Conservation (phyloP, 2,113 vertebrate species). For the Perognathus longimembris region DNA sequence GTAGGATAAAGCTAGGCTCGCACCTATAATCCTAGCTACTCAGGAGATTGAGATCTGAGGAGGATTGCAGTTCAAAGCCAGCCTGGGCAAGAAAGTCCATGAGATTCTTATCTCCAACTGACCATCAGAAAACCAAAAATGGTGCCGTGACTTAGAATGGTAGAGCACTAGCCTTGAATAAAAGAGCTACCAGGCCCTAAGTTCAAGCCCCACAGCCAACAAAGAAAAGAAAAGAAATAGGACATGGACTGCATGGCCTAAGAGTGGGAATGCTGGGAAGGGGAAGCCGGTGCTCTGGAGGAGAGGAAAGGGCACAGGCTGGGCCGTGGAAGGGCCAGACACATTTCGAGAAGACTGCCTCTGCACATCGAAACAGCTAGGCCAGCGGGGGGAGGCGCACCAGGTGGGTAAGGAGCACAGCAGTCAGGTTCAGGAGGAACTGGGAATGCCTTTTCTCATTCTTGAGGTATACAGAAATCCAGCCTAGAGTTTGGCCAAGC, state of each 20-base stretch:
- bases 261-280: not conserved
- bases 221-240: not conserved
- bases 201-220: too few relatives aligned
- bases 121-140: too few relatives aligned
- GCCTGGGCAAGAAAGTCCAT: too few relatives aligned
- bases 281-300: not conserved
- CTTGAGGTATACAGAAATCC: not conserved
- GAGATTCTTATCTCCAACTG: too few relatives aligned
- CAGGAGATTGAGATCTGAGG: too few relatives aligned
- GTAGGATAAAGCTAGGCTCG: not conserved
- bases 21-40: too few relatives aligned
- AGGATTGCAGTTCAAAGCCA: too few relatives aligned
- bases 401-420: not conserved
- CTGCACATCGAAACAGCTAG: not conserved
- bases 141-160: too few relatives aligned
- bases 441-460: not conserved
- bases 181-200: too few relatives aligned
- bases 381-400: not conserved
- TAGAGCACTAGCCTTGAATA: too few relatives aligned
- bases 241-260: not conserved
- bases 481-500: not conserved
- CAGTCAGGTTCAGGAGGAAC: not conserved
- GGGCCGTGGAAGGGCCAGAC: not conserved
- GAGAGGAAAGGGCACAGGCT: not conserved
- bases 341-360: not conserved